Evolutionary conservation across 2,888 invertebrate species (phyloP), one percentile per base, ranked within the genome.

Genomic region (Masnerella sp.): DNA sequence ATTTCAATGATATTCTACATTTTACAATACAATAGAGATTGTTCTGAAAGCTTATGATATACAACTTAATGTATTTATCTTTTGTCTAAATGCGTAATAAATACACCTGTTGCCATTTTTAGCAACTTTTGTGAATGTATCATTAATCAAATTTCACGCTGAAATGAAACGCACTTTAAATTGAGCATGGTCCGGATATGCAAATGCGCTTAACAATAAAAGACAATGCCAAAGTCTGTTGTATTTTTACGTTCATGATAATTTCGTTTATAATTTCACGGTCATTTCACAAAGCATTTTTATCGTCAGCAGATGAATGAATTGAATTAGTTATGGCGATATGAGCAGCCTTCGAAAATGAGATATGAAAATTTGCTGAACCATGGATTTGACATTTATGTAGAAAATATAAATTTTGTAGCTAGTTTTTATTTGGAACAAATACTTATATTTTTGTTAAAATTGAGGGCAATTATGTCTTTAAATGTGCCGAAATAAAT

Each of bases 241-340:
- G 42, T 42, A 47, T 45, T 61, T 40, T 61, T 56, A 54, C 62
- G 61, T 62, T 69, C 69, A 69, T 69, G 54, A 52, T 54, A 61
- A 69, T 62, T 62, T 59, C 20, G 34, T 52, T 69, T 47, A 54
- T 56, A 61, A 47, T 56, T 49, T 56, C 59, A 69, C 22, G 54
- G 61, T 40, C 61, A 51, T 38, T 43, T 51, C 30, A 68, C 36
- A 68, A 42, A 67, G 56, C 43, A 52, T 59, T 65, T 68, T 49
- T 49, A 65, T 56, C 47, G 8, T 49, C 36, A 32, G 14, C 17
- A 40, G 22, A 40, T 54, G 36, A 51, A 52, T 20, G 34, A 56
- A 38, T 30, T 56, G 40, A 49, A 49, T 56, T 43, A 64, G 36
- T 40, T 52, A 40, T 38, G 36, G 59, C 15, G 38, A 45, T 43